Evolutionary conservation across 2,797 vertebrate genomes (phyloP).

Genomic region (Dendrocincla tyrannina): DNA sequence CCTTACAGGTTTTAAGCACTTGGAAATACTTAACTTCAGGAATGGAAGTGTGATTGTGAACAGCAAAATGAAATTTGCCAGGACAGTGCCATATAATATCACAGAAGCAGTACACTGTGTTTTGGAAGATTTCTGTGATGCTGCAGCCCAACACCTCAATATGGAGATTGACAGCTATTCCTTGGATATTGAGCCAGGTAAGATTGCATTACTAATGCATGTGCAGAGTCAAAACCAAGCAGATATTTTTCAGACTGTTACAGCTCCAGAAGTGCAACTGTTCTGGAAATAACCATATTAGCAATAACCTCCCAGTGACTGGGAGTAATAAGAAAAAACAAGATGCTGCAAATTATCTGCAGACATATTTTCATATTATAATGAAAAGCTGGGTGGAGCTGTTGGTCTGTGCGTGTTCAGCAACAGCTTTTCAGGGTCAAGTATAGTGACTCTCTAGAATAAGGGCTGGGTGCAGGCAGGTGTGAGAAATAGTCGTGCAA

Average conservation of each 20-base stretch:
- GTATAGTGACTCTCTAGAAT: background rate
- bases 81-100: constrained; percentile 89
- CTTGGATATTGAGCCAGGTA: constrained; percentile 89
- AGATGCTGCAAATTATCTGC: background rate
- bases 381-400: background rate
- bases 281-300: background rate
- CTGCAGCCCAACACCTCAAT: constrained; percentile 77
- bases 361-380: background rate
- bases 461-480: background rate
- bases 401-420: background rate
- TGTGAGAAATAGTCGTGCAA: background rate
- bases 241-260: background rate
- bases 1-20: constrained; percentile 90
- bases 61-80: constrained; percentile 87
- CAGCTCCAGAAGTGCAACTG: background rate
- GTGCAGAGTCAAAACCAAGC: background rate
- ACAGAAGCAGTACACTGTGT: constrained; percentile 86
- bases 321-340: background rate
- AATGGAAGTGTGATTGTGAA: constrained; percentile 92
- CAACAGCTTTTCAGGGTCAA: background rate
- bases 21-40: constrained; percentile 93
- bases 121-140: constrained; percentile 86
- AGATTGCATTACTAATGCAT: background rate
- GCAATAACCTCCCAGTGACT: background rate
- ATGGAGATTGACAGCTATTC: constrained; percentile 89